Evolutionary conservation across 2,888 invertebrate genomes (phyloP), one percentile per base, ranked within the genome.

Genomic region (Philhelius pedissequus): DNA sequence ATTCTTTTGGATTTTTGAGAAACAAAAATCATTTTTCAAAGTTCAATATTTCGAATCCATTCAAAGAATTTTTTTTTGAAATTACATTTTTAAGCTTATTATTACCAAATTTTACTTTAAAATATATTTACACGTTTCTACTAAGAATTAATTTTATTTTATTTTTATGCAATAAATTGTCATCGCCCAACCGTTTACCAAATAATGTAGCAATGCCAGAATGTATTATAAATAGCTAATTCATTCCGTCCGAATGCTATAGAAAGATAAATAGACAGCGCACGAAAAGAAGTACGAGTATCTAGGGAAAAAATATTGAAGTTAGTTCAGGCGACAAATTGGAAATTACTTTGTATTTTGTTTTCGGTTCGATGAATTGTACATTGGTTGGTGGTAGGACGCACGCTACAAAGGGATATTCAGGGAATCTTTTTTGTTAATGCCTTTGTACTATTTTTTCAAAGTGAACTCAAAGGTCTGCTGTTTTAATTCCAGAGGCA

Each of bases 251-350:
- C 54, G 22, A 81, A 64, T 9, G 8, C 56, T 25, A 27, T 56
- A 43, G 35, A 40, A 58, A 25, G 18, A 18, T 13, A 45, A 58
- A 75, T 50, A 71, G 20, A 71, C 25, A 22, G 22, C n/a, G n/a
- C n/a, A n/a, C n/a, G n/a, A n/a, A 32, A 66, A 32, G 7, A 40
- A 66, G 52, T 50, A 27, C 66, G 54, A 56, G 50, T 60, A 76
- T 58, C 35, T n/a, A 27, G 70, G 64, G 8, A 32, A n/a, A 43
- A 18, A 58, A 60, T 77, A 77, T 82, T 77, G 62, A 77, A 73
- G 77, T 77, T 60, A 69, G 77, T 62, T 77, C 77, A 77, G 73
- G 82, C 82, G 82, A 77, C 66, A 82, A 82, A 82, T 82, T 82
- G 77, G 82, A 82, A 73, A 82, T 77, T 82, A 77, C 82, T 82